Conservation (phyloP, 2,797 vertebrate genomes). For the Antrozous pallidus region DNA sequence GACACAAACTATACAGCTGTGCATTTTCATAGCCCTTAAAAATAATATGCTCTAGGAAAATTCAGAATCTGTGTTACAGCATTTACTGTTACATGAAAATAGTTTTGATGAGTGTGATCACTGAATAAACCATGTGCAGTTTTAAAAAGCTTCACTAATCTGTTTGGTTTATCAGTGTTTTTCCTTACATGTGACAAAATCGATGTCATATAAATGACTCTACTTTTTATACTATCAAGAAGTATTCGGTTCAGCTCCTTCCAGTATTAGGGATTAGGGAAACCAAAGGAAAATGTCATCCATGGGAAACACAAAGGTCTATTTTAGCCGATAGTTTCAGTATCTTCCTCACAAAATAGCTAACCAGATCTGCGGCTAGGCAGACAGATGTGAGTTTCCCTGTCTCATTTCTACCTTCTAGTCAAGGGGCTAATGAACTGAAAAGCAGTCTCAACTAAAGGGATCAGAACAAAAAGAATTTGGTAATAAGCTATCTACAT, state of each 20-base stretch:
- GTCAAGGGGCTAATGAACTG: conserved; percentile 7
- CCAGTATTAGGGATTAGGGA: not conserved
- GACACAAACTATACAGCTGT: not conserved
- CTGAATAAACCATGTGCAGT: not conserved
- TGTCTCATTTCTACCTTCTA: conserved; percentile 4
- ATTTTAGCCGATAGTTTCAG: not conserved
- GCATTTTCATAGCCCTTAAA: conserved; percentile 30
- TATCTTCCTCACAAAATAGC: not conserved
- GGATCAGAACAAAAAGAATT: conserved; percentile 37
- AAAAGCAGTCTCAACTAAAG: not conserved
- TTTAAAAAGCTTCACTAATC: not conserved
- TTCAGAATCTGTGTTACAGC: not conserved
- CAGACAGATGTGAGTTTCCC: not conserved
- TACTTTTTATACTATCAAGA: not conserved
- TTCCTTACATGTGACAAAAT: conserved; percentile 2
- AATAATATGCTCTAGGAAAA: conserved; percentile 19
- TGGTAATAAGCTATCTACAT: conserved; percentile 1
- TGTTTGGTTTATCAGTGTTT: not conserved
- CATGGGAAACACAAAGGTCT: not conserved
- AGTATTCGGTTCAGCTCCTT: conserved; percentile 14
- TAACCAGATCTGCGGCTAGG: not conserved
- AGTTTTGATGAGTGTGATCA: not conserved
- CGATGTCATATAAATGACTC: not conserved
- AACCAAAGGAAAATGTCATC: not conserved
- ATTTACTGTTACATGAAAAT: not conserved